Percentiles rank a stretch among this genome's conserved stretches.
phyloP scores from a whole-genome alignment of 1,140 invertebrate species.

The Eueides isabella region DNA sequence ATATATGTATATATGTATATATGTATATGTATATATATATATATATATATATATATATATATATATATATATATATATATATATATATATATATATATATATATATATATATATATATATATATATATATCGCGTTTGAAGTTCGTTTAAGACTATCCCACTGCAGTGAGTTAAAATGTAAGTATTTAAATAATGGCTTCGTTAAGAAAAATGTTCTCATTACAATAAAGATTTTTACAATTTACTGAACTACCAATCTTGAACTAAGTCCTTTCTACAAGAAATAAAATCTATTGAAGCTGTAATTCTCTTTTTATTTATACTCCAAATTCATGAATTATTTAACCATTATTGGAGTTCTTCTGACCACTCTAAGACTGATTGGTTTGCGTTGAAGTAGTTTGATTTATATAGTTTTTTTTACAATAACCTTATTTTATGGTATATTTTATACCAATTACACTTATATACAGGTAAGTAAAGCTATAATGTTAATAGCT shows the following conservation, averaged over 20 bases:
- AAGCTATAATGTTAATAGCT: too few species aligned
- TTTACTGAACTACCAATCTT: conserved; percentile 20
- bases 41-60: too few species aligned
- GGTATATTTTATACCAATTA: background rate
- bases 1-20: too few species aligned
- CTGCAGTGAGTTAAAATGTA: too few species aligned
- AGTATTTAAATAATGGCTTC: too few species aligned
- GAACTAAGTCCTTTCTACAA: conserved; percentile 5
- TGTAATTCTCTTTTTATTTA: conserved; percentile 16
- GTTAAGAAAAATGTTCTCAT: background rate
- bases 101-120: too few species aligned
- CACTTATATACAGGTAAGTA: too few species aligned
- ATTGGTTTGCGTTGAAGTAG: conserved; percentile 12
- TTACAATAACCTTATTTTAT: background rate
- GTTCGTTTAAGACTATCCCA: too few species aligned
- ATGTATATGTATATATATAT: too few species aligned
- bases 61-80: too few species aligned
- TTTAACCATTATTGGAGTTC: conserved; percentile 19
- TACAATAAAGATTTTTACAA: conserved; percentile 13
- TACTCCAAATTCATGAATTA: conserved; percentile 10
- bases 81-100: too few species aligned
- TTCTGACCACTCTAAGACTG: conserved; percentile 8
- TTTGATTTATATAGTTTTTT: background rate
- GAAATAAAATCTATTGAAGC: conserved; percentile 23
- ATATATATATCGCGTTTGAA: too few species aligned